Evolutionary conservation across 2,797 vertebrate genomes (phyloP).

Genomic region (Forpus xanthops): DNA sequence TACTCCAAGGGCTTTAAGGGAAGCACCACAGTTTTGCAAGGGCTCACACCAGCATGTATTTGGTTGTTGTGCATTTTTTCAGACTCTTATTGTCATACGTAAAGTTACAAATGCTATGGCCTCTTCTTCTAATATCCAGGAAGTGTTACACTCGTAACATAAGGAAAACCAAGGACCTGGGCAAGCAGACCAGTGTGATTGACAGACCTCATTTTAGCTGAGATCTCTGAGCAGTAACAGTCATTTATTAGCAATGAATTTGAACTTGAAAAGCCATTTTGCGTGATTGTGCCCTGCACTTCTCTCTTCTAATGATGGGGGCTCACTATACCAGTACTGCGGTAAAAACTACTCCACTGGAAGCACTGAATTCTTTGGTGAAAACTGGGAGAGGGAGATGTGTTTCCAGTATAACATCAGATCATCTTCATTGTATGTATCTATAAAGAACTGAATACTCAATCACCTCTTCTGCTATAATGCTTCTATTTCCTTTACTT

Average conservation of each 20-base stretch:
- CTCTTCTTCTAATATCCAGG: not conserved
- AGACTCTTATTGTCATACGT: not conserved
- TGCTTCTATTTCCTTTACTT: not conserved
- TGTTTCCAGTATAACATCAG: conserved; percentile 94
- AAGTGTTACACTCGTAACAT: not conserved
- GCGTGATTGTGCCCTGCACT: not conserved
- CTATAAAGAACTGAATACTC: conserved; percentile 69
- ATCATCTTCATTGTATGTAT: conserved; percentile 93
- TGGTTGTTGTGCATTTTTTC: not conserved
- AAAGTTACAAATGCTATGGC: not conserved
- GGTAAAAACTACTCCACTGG: conserved; percentile 91
- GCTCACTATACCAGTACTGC: conserved; percentile 86
- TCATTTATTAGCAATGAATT: not conserved
- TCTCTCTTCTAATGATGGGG: not conserved
- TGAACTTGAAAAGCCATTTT: not conserved
- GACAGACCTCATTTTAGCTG: not conserved
- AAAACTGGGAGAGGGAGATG: conserved; percentile 94
- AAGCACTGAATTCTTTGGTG: conserved; percentile 92
- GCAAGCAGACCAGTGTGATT: not conserved
- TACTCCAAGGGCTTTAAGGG: not conserved
- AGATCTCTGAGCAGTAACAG: not conserved
- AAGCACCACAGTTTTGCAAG: not conserved
- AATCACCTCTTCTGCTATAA: not conserved
- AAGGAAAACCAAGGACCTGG: not conserved
- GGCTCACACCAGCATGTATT: not conserved